Base-by-base conservation (phyloP, 92 coral and sea anemone genomes). In the Pocillopora grandis region DNA sequence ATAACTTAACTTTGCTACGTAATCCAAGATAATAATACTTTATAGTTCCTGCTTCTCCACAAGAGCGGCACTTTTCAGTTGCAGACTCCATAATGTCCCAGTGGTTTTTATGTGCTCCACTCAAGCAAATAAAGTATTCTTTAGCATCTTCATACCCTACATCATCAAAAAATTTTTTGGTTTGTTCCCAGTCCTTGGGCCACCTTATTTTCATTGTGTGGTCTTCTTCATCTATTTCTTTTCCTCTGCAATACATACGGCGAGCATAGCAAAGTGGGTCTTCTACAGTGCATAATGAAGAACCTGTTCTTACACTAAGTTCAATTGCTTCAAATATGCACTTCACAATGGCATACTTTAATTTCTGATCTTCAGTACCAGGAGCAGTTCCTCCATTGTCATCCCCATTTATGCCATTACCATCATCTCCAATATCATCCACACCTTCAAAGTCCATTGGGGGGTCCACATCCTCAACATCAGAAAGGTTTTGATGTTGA, bases 41-140 rank as follows among this genome's bases (percentile, higher is more conserved):
- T 19, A 86, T 80, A 18, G 80, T 66, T 78, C 95, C 93, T 69
- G 31, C 84, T 37, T 78, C 67, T 66, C 87, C 85, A 80, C 92
- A 86, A 63, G 79, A 88, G n/a, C 91, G 75, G 70, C 92, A 89
- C 62, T 52, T 85, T 75, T 84, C 83, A 71, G 37, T 57, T 73
- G 84, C 84, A 85, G 71, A 68, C 72, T 89, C 71, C 95, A 92
- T 87, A 10, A 88, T 89, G 87, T 92, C 93, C 91, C 91, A 89
- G 84, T 91, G 91, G 7, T 79, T 71, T 66, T 84, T 84, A 85
- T 90, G 89, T 11, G 77, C 61, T 27, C 65, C 87, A 84, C 66
- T 85, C 79, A 90, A 79, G 67, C 94, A 90, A 73, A 88, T 90
- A 84, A 84, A 87, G 23, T 87, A 90, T 66, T 90, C 84, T 33